phyloP scores from a whole-genome alignment of 2,888 invertebrate species.

The Sinhomidia bicolor region DNA sequence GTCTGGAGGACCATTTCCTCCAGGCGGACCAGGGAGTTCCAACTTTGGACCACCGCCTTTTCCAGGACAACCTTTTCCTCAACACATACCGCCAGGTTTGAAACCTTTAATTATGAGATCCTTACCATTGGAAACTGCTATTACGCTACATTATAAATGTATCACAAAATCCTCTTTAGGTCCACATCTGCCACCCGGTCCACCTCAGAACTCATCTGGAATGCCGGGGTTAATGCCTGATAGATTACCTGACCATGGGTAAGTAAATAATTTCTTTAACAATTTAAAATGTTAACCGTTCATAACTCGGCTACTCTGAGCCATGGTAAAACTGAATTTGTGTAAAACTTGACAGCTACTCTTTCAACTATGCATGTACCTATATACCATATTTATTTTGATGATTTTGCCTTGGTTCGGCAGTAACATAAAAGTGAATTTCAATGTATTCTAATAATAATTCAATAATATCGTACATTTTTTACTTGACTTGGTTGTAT shows the following conservation, averaged over 20 bases:
- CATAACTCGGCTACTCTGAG: neutral
- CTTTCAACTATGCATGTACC: no score
- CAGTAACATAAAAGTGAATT: no score
- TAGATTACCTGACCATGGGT: conserved; percentile 90
- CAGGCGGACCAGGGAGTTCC: conserved; percentile 83
- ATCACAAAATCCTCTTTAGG: conserved; percentile 63
- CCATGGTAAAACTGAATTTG: neutral
- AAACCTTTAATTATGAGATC: no score
- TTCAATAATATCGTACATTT: no score
- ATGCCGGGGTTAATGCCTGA: conserved; percentile 88
- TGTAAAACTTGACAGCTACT: neutral
- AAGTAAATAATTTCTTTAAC: conserved; percentile 82
- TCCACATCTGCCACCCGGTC: conserved; percentile 79
- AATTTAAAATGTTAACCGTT: neutral
- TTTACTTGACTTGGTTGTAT: no score
- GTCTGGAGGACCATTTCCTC: conserved; percentile 83
- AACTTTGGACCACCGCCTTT: conserved; percentile 79
- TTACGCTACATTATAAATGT: neutral
- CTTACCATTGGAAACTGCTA: neutral
- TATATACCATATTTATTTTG: no score
- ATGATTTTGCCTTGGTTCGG: no score
- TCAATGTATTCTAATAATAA: no score
- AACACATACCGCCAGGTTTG: conserved; percentile 79
- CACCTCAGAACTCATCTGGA: conserved; percentile 79
- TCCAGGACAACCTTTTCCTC: conserved; percentile 78